phyloP scores from a whole-genome alignment of 2,113 vertebrate species.

The Felis chaus region DNA sequence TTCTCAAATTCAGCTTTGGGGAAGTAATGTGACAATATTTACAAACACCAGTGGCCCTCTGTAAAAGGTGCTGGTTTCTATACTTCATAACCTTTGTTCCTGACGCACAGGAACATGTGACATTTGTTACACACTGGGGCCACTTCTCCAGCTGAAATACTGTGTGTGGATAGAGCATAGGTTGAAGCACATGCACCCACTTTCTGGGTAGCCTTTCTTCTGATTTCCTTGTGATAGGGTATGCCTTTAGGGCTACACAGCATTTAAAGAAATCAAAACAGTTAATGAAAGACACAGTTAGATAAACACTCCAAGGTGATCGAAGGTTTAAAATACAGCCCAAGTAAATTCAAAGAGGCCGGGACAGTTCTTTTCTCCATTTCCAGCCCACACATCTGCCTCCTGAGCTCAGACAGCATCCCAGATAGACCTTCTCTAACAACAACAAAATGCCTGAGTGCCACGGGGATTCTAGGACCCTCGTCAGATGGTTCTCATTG shows the following conservation, averaged over 20 bases:
- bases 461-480: slow-evolving; percentile 34
- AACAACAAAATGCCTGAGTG: background rate
- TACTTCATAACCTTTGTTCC: background rate
- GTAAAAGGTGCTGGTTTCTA: background rate
- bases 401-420: background rate
- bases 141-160: slow-evolving; percentile 2
- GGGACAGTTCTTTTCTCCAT: slow-evolving; percentile 60
- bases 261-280: slow-evolving; percentile 78
- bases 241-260: slow-evolving; percentile 63
- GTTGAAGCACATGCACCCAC: background rate
- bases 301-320: slow-evolving; percentile 71
- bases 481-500: background rate
- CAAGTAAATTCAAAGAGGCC: slow-evolving; percentile 67
- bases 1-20: background rate
- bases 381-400: accelerated
- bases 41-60: background rate
- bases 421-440: slow-evolving; percentile 61
- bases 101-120: background rate
- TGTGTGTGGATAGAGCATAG: background rate
- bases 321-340: slow-evolving; percentile 75
- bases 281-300: slow-evolving; percentile 78
- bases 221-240: slow-evolving; percentile 66
- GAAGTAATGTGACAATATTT: background rate
- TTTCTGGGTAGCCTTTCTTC: slow-evolving; percentile 60
- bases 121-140: background rate